Percentiles rank a stretch among this genome's conserved stretches.
phyloP scores from a whole-genome alignment of 2,113 vertebrate genomes.

The Chaetorhynchus papuensis region DNA sequence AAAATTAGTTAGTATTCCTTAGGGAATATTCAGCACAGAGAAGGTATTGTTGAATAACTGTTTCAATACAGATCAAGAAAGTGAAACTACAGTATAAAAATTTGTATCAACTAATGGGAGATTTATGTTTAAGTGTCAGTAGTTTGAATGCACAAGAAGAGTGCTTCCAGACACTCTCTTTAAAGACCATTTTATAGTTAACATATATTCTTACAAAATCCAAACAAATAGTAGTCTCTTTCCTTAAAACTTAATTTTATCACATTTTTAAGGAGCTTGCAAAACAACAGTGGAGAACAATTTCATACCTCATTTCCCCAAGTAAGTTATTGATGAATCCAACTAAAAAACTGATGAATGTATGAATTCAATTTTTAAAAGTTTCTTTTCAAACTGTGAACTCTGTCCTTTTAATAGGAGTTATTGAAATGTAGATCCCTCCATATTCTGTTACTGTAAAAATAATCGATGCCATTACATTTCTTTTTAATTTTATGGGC shows the following conservation, averaged over 20 bases:
- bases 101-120: background rate
- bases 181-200: background rate
- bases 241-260: background rate
- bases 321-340: background rate
- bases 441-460: background rate
- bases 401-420: background rate
- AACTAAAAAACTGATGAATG: background rate
- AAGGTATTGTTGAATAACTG: background rate
- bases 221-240: background rate
- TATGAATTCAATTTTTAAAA: background rate
- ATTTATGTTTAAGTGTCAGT: background rate
- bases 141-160: background rate
- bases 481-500: background rate
- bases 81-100: background rate
- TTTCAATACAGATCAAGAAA: background rate
- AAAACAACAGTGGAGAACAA: background rate
- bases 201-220: background rate
- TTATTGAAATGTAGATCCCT: background rate
- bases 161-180: background rate
- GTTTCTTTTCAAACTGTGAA: background rate
- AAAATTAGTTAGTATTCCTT: background rate
- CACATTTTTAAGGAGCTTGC: background rate
- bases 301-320: background rate
- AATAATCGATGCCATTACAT: background rate
- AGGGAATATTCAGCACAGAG: background rate